Conservation (phyloP, 2,797 vertebrate species). For the Dromococcyx pavoninus region DNA sequence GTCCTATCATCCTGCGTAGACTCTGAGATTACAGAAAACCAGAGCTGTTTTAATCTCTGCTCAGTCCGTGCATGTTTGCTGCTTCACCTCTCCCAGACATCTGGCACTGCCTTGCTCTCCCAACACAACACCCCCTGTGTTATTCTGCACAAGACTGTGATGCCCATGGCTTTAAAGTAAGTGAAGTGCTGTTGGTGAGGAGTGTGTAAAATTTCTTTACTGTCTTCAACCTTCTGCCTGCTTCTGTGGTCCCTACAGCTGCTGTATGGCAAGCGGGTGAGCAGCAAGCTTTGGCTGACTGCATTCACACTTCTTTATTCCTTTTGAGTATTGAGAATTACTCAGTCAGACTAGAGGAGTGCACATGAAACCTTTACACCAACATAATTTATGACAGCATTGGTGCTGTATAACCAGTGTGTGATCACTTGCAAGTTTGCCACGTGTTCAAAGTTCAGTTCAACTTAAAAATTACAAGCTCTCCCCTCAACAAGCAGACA, state of each 20-base stretch:
- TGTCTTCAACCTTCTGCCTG: not conserved
- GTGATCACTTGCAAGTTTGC: not conserved
- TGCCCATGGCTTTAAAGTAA: not conserved
- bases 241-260: not conserved
- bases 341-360: not conserved
- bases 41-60: not conserved
- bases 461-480: not conserved
- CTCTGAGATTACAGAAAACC: not conserved
- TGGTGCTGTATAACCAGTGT: not conserved
- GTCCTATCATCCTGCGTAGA: not conserved
- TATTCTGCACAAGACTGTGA: not conserved
- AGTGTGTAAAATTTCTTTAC: not conserved
- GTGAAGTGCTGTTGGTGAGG: not conserved
- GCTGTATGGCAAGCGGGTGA: fast-evolving
- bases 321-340: not conserved
- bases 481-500: not conserved
- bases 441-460: not conserved
- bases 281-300: not conserved
- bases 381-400: fast-evolving
- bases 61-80: not conserved
- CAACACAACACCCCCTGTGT: fast-evolving
- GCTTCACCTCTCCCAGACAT: not conserved
- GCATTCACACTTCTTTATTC: not conserved
- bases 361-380: not conserved
- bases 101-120: not conserved